phyloP scores from a whole-genome alignment of 2,113 vertebrate genomes.

The Crotophaga sulcirostris region DNA sequence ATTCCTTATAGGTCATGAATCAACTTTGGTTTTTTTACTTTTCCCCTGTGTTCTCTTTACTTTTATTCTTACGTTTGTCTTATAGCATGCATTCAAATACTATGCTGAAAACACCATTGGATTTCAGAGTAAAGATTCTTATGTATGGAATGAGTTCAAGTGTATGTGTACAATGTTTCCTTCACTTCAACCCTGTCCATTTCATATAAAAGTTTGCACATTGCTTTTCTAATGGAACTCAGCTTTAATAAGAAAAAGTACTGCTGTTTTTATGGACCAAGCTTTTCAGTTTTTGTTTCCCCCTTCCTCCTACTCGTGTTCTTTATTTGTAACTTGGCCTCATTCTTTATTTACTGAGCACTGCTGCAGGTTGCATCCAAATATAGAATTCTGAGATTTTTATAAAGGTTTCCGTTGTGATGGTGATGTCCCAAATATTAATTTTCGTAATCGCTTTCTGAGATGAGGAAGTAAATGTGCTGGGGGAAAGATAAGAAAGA shows the following conservation, averaged over 20 bases:
- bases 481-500: not conserved
- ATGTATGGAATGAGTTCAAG: not conserved
- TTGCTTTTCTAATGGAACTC: not conserved
- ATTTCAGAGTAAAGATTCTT: not conserved
- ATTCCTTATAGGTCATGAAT: not conserved
- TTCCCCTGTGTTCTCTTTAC: not conserved
- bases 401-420: not conserved
- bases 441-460: conserved; percentile 3
- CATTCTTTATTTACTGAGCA: conserved; percentile 2
- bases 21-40: not conserved
- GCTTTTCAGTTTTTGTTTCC: not conserved
- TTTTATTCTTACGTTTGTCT: not conserved
- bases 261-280: not conserved
- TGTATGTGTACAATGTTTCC: not conserved
- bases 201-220: not conserved
- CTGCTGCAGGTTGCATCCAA: not conserved
- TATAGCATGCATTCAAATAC: not conserved
- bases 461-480: not conserved
- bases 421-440: not conserved
- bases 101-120: not conserved
- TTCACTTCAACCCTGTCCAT: not conserved
- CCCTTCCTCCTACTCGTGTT: not conserved
- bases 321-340: conserved; percentile 49
- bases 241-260: not conserved
- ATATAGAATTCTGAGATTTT: conserved; percentile 10